Conservation (phyloP, 2,797 vertebrate genomes). For the Lacerta viridis region DNA sequence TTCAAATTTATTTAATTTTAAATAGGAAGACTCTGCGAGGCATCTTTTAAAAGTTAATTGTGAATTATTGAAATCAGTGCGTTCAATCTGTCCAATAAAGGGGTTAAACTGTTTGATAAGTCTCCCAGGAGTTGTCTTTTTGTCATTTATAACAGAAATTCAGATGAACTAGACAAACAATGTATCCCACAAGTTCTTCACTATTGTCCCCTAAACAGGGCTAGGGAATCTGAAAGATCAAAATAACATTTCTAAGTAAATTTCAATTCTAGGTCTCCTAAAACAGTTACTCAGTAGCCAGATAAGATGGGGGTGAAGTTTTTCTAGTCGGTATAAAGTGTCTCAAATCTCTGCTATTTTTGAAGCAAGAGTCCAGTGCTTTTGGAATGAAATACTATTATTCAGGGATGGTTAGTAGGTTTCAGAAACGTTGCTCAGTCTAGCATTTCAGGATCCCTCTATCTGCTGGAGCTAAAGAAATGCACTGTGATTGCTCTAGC, state of each 20-base stretch:
- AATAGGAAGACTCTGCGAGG: not conserved
- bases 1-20: not conserved
- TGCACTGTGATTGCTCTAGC: conserved; percentile 34
- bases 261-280: not conserved
- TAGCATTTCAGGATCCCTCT: conserved; percentile 34
- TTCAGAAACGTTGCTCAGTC: conserved; percentile 28
- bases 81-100: not conserved
- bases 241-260: not conserved
- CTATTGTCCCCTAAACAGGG: too few species aligned
- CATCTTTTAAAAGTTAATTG: not conserved
- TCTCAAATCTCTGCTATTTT: not conserved
- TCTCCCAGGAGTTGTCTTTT: not conserved
- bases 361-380: not conserved
- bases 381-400: not conserved
- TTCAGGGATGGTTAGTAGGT: conserved; percentile 3
- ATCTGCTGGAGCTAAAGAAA: conserved; percentile 39
- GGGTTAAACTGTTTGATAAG: not conserved
- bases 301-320: not conserved
- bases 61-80: not conserved
- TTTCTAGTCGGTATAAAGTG: not conserved
- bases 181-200: not conserved
- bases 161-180: not conserved
- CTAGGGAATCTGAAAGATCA: not conserved
- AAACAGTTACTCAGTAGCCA: not conserved
- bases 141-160: not conserved